Conservation (phyloP, 2,113 vertebrate genomes). For the Neolamprologus falcicula region DNA sequence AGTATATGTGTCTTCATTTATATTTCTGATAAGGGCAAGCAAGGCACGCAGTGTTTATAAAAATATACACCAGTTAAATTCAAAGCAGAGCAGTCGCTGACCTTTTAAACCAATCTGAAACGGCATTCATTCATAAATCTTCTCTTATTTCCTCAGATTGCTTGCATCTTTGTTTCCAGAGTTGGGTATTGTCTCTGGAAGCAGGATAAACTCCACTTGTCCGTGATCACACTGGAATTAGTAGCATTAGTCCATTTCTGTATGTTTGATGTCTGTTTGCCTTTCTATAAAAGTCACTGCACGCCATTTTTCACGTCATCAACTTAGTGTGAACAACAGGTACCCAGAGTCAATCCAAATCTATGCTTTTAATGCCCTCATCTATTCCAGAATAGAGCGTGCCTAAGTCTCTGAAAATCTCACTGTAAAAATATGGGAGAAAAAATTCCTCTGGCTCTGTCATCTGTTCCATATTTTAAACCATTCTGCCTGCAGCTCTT, state of each 20-base stretch:
- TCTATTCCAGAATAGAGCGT: neutral
- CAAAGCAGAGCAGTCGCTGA: neutral
- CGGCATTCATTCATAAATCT: neutral
- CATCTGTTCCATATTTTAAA: neutral
- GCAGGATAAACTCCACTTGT: neutral
- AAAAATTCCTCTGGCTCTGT: neutral
- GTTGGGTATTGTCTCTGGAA: neutral
- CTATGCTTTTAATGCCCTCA: neutral
- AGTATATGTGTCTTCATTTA: neutral
- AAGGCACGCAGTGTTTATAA: neutral
- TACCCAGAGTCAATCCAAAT: neutral
- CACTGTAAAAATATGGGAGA: neutral
- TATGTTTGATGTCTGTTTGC: neutral
- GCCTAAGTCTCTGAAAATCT: neutral
- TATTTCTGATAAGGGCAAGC: neutral
- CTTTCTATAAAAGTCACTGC: neutral
- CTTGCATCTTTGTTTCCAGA: neutral
- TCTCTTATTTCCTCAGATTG: neutral
- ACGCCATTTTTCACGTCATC: neutral
- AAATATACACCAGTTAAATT: neutral
- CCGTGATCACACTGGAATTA: neutral
- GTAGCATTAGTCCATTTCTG: neutral
- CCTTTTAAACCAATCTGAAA: neutral
- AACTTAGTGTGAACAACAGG: neutral
- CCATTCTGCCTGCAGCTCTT: neutral